Evolutionary conservation across 2,888 invertebrate species (phyloP).

Genomic region (Apomyelois bistriatella): DNA sequence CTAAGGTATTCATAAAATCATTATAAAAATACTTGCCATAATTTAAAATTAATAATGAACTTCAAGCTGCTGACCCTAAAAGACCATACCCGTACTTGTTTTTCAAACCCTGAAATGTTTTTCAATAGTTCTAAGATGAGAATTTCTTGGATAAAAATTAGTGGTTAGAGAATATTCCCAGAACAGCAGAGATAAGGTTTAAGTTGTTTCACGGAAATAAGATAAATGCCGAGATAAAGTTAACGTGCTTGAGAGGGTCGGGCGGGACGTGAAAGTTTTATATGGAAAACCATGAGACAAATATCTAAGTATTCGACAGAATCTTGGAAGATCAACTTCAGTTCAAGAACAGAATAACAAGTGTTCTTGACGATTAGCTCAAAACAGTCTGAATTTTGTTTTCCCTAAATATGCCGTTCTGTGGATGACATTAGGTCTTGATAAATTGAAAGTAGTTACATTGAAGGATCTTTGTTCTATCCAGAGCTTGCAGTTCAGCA

Average conservation of each 20-base stretch:
- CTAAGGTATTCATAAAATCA: constrained; percentile 12
- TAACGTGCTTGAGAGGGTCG: constrained; percentile 38
- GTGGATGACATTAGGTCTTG: too few relatives aligned
- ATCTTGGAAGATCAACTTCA: neutral
- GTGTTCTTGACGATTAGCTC: too few relatives aligned
- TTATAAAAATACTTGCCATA: neutral
- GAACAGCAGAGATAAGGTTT: constrained; percentile 57
- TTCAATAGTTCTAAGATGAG: neutral
- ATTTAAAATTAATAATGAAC: neutral
- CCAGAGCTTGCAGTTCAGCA: too few relatives aligned
- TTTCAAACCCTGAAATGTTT: too few relatives aligned
- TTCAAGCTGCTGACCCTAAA: neutral
- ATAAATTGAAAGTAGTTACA: too few relatives aligned
- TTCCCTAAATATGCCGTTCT: too few relatives aligned
- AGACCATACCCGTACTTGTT: too few relatives aligned
- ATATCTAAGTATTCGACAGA: neutral
- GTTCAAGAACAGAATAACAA: too few relatives aligned
- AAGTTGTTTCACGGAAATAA: constrained; percentile 63
- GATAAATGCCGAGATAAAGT: constrained; percentile 67
- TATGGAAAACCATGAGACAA: constrained; percentile 28
- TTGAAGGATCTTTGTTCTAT: too few relatives aligned
- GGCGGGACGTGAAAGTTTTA: constrained; percentile 48
- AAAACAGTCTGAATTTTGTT: too few relatives aligned
- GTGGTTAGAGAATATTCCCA: constrained; percentile 41
- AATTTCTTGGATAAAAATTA: constrained; percentile 23